Evolutionary conservation across 2,113 vertebrate species (phyloP).

Genomic region (Odocoileus hemionus): DNA sequence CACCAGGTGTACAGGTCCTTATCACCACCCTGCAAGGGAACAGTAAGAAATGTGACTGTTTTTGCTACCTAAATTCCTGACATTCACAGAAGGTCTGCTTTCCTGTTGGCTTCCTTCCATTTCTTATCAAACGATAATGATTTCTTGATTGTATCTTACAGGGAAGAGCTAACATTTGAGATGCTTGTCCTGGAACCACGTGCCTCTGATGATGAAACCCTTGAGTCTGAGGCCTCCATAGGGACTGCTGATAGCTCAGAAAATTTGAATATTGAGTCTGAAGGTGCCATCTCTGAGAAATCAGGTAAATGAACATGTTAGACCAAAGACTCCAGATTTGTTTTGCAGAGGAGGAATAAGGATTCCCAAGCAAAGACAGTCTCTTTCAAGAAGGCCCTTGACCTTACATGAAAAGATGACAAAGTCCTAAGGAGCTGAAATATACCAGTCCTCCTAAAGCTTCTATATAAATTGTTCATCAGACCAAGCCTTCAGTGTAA

Average conservation of each 20-base stretch:
- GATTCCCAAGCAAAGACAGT: not conserved
- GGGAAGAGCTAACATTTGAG: conserved; percentile 96
- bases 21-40: not conserved
- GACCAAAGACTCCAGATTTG: not conserved
- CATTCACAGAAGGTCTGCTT: not conserved
- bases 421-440: not conserved
- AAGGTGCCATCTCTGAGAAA: conserved; percentile 88
- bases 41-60: not conserved
- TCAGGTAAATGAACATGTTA: conserved; percentile 78
- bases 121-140: not conserved
- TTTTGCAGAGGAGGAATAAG: not conserved
- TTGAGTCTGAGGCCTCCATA: conserved; percentile 96
- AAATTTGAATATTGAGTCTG: conserved; percentile 92
- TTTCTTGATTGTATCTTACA: conserved; percentile 67
- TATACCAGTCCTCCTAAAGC: not conserved
- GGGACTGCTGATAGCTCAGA: conserved; percentile 97
- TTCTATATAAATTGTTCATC: not conserved
- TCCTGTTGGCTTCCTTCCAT: not conserved
- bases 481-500: not conserved
- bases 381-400: not conserved
- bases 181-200: conserved; percentile 95
- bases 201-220: conserved; percentile 95
- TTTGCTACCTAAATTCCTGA: not conserved
- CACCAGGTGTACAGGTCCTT: not conserved
- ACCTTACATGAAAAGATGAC: not conserved